Base-by-base conservation (phyloP, 2,113 vertebrate genomes). In the Gavia stellata region DNA sequence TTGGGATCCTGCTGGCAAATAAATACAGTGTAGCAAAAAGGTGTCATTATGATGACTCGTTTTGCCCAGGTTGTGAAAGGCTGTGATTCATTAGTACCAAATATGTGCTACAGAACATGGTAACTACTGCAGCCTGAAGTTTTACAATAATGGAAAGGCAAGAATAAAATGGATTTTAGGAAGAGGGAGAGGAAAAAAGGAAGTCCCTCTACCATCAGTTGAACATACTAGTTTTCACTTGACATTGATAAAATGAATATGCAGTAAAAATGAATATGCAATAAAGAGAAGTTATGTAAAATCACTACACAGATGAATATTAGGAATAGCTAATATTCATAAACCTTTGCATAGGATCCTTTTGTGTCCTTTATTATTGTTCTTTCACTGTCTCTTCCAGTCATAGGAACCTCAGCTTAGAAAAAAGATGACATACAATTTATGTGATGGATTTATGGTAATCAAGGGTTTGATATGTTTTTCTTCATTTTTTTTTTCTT, bases 1-100 rank as follows among this genome's bases (percentile, higher is more conserved):
- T 88, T 95, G 94, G 88, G 86, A 90, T 78, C 95, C 90, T 83
- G 93, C 88, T 96, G 96, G 65, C 50, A 93, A 80, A 90, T 83
- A 93, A 89, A 94, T 90, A 77, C 15, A n/a, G 75, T 40, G 75
- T 59, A 74, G 80, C 75, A 94, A 84, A 93, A 88, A 93, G 40
- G 31, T 91, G 73, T 87, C 75, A 8, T 91, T 92, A n/a, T 26
- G 2, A 10, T 29, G 89, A 36, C 72, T 89, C 47, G 20, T 81
- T 92, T 86, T 6, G 19, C 86, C 61, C 40, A 44, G 73, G 65
- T 61, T 12, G 7, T 52, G 73, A 28, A 72, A 55, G 50, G 55
- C 82, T 94, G 77, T 74, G 95, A 90, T 91, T 94, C 90, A 65
- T 96, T 94, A 93, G 52, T 77, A 34, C 52, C 80, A 71, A 84